Base-by-base conservation (phyloP, 2,797 vertebrate species). In the Crenichthys baileyi region DNA sequence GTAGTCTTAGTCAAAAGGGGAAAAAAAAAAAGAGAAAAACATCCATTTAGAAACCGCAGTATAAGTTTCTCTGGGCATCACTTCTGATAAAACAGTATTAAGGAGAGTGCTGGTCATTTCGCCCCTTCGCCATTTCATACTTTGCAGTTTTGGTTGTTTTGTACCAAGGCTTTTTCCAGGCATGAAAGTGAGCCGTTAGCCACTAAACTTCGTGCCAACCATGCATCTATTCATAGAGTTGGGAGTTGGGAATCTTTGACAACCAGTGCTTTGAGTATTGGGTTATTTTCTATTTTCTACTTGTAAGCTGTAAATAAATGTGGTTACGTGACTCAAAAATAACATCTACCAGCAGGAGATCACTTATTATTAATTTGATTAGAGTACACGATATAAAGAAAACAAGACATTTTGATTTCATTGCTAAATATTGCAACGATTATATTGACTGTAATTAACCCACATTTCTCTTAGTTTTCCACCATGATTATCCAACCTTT, bases 41-140 rank as follows among this genome's bases (percentile, higher is more conserved):
- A 87, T 78, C 80, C 89, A 70, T 36, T 83, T 9, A 83, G 53
- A 70, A 74, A 81, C 83, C 68, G 83, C 70, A 83, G 48, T 79
- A 72, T 15, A 53, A 3, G 70, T 84, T 86, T 83, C 31, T 83
- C 81, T 79, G 80, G 82, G 84, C 95, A 96, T 93, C 94, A 94
- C 93, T 89, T 93, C 53, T 50, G 53, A 72, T 65, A 90, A 88
- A 72, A 90, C 78, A 91, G 83, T 93, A 95, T 86, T 46, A 4
- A 26, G 41, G n/a, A 70, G n/a, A 44, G n/a, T 70, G 44, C n/a
- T 70, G n/a, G 67, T 46, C 67, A 26, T 46, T 46, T 70, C 44
- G 16, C 44, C 67, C 67, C 44, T 26, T 70, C n/a, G 44, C 41
- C 67, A 48, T 48, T 46, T 26, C 22, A n/a, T 68, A 68, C 36